These are phyloP conservation scores for Pollenia angustigena DNA, from an alignment of 2,888 invertebrate genomes.

Conservation along the genomic window DNA sequence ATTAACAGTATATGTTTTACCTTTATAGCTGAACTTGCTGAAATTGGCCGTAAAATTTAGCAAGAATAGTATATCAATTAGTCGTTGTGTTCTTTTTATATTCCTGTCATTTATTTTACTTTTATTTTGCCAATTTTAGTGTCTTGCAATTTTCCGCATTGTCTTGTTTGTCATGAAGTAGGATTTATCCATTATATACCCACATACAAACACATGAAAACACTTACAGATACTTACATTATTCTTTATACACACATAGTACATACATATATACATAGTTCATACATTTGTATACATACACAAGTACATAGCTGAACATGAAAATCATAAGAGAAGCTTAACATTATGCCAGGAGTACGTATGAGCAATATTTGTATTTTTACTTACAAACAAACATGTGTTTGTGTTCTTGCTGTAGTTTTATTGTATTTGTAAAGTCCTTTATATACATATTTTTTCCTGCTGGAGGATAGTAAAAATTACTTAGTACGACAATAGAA, in stretches of 20 bases:
- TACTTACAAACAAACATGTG: neutral
- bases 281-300: no score
- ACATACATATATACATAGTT: no score
- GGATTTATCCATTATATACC: constrained; percentile 32
- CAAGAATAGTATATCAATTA: no score
- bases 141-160: constrained; percentile 75
- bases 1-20: no score
- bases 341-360: neutral
- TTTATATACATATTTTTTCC: neutral
- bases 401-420: neutral
- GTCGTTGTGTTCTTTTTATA: neutral
- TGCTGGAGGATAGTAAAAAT: constrained; percentile 43
- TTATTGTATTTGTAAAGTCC: neutral
- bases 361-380: neutral
- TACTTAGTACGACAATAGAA: constrained; percentile 28
- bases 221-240: neutral
- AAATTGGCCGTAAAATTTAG: no score
- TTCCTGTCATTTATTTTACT: constrained; percentile 1
- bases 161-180: constrained; percentile 76
- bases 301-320: constrained; percentile 8
- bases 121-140: constrained; percentile 65
- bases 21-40: no score
- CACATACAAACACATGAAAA: constrained; percentile 9
- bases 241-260: no score
- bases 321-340: constrained; percentile 32